phyloP scores from a whole-genome alignment of 2,113 vertebrate species.

The Plecturocebus donacophilus region DNA sequence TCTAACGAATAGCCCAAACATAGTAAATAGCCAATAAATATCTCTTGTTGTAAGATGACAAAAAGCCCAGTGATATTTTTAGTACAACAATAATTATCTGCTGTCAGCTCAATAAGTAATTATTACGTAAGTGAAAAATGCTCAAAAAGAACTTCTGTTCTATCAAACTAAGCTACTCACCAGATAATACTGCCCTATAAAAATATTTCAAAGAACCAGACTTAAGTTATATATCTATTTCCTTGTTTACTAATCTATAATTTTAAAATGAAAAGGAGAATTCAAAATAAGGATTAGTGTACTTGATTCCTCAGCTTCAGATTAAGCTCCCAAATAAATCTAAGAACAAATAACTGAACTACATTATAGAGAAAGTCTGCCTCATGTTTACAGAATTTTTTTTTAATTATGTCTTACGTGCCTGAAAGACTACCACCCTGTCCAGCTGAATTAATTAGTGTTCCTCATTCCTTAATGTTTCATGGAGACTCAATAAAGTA shows the following conservation, averaged over 20 bases:
- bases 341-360: constrained; percentile 23
- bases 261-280: constrained; percentile 36
- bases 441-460: constrained; percentile 23
- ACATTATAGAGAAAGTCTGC: background rate
- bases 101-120: constrained; percentile 37
- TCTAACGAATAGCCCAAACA: background rate
- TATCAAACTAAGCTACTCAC: constrained; percentile 25
- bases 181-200: constrained; percentile 34
- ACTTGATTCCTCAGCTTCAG: background rate
- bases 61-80: constrained; percentile 14
- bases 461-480: constrained; percentile 35
- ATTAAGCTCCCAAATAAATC: constrained; percentile 32
- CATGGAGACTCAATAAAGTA: background rate
- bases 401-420: background rate
- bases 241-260: constrained; percentile 16
- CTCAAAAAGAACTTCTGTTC: constrained; percentile 25
- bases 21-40: background rate
- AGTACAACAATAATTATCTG: constrained; percentile 24
- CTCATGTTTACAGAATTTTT: background rate
- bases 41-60: constrained; percentile 5
- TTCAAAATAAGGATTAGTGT: constrained; percentile 3
- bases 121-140: constrained; percentile 26
- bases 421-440: background rate
- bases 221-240: constrained; percentile 25
- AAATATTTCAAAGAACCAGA: constrained; percentile 46